Evolutionary conservation across 2,113 vertebrate species (phyloP), one percentile per base, ranked within the genome.

Genomic region (Otocyon megalotis): DNA sequence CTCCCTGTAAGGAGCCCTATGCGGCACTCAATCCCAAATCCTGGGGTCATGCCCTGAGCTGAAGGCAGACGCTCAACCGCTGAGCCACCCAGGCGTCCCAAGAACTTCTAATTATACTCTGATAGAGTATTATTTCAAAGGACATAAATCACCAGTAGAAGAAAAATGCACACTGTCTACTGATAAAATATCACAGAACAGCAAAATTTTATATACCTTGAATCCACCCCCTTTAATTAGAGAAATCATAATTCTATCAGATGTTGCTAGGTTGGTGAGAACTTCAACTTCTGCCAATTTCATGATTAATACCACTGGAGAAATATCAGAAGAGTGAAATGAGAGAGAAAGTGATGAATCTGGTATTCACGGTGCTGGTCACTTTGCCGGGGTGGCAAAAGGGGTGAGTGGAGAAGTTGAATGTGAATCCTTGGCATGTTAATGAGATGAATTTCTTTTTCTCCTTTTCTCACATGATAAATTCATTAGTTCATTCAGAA

Each of bases 141-240:
- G 79, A 86, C 7, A 72, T 63, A 89, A 90, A 28, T 90, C 71
- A 85, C 35, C 32, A 13, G 85, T 48, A 37, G 13, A 87, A 95
- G 63, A 83, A 87, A 93, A 92, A 86, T 71, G 32, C 37, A 50
- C 0, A n/a, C 9, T 80, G 35, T 48, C 28, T 60, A 30, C n/a
- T 90, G 37, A 93, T 93, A 84, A 94, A 80, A 93, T 56, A 56
- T 16, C 67, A 69, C 35, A 60, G 28, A 56, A 92, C 1, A 87
- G 74, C 67, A 30, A 77, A 89, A 89, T 72, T 24, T 76, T 86
- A 71, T 26, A 74, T 30, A 54, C 28, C 63, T 30, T 81, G 50
- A 58, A 54, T 53, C 26, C 1, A 79, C 20, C 7, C 28, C 83
- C 30, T 19, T 53, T 19, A 24, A 43, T 94, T 90, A 93, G 50